phyloP scores from a whole-genome alignment of 2,113 vertebrate species.

The Litocranius walleri region DNA sequence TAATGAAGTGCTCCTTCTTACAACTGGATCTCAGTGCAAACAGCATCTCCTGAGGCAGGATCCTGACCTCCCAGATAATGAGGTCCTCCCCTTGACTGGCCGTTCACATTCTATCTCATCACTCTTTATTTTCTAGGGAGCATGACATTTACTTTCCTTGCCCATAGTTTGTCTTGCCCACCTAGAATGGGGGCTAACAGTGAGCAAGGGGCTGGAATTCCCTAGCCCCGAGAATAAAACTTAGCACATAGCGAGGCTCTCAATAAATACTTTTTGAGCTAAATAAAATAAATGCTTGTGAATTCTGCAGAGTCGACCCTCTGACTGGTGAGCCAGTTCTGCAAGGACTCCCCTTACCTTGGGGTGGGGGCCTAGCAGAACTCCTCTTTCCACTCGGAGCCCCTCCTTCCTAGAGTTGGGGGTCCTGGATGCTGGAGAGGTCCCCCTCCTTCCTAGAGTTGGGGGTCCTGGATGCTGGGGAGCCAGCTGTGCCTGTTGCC shows the following conservation, averaged over 20 bases:
- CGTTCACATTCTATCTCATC: not conserved
- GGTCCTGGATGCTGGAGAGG: not conserved
- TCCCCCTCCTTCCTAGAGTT: too few species aligned
- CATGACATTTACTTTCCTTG: not conserved
- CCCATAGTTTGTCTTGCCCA: not conserved
- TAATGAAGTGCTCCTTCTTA: not conserved
- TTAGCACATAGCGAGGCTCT: not conserved
- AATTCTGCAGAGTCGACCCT: not conserved
- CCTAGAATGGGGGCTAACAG: not conserved
- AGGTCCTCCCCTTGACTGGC: too few species aligned
- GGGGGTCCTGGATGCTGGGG: not conserved
- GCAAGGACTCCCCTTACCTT: not conserved
- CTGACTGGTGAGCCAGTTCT: not conserved
- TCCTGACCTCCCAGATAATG: not conserved
- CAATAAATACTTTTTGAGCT: not conserved
- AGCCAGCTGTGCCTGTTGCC: not conserved
- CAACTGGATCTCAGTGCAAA: not conserved
- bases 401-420: too few species aligned
- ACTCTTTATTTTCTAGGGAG: not conserved
- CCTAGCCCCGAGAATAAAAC: not conserved
- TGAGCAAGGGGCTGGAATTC: not conserved
- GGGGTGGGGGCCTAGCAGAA: not conserved
- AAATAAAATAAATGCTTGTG: not conserved
- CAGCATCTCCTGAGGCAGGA: not conserved
- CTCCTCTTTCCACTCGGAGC: not conserved